Evolutionary conservation across 2,113 vertebrate genomes (phyloP).

Genomic region (Scytalopus superciliaris): DNA sequence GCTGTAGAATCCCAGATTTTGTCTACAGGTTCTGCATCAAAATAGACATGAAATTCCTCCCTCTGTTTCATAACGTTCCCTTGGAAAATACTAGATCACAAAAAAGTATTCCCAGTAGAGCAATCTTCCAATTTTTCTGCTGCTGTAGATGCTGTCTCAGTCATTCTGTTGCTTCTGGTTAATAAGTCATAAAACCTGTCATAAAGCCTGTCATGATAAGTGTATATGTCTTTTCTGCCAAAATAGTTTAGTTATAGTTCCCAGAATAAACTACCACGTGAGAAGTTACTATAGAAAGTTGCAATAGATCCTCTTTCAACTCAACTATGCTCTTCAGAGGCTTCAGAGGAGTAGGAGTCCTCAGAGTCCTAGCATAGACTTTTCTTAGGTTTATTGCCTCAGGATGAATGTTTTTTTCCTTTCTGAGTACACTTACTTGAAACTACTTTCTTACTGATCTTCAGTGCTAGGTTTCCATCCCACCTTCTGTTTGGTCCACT

Average conservation of each 20-base stretch:
- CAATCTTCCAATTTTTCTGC: neutral
- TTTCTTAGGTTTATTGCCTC: neutral
- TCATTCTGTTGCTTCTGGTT: conserved; percentile 33
- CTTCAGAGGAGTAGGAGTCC: neutral
- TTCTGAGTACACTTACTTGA: neutral
- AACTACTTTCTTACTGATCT: neutral
- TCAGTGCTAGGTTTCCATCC: neutral
- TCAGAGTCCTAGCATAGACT: neutral
- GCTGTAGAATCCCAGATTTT: neutral
- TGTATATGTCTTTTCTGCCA: neutral
- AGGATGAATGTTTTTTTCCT: neutral
- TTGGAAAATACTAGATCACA: conserved; percentile 34
- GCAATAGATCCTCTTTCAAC: neutral
- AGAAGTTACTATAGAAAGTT: neutral
- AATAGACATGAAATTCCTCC: conserved; percentile 20
- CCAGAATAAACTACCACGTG: neutral
- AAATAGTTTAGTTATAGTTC: conserved; percentile 8
- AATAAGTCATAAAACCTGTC: conserved; percentile 41
- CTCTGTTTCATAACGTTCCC: neutral
- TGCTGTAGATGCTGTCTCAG: conserved; percentile 10
- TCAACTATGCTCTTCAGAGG: neutral
- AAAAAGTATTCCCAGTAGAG: neutral
- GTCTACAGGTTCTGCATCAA: conserved; percentile 3
- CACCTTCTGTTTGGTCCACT: neutral
- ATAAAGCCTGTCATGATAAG: conserved; percentile 16